Evolutionary conservation across 2,113 vertebrate genomes (phyloP), one percentile per base, ranked within the genome.

Genomic region (Phalacrocorax aristotelis): DNA sequence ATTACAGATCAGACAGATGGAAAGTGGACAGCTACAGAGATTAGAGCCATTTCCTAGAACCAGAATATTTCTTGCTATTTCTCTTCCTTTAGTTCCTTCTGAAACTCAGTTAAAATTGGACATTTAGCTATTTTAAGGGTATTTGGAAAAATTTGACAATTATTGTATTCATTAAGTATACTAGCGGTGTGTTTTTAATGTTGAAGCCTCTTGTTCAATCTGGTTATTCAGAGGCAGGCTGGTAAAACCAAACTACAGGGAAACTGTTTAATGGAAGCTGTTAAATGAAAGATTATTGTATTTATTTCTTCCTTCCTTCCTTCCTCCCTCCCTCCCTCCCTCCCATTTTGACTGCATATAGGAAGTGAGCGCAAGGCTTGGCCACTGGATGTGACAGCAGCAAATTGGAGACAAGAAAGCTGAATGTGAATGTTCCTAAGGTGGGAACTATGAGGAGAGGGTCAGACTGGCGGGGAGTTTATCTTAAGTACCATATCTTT

Each of bases 401-500:
- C n/a, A 84, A 78, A 92, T 5, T 36, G 46, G n/a, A 64, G 48
- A 83, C 72, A 46, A 74, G 30, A 82, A 83, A 74, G 32, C n/a
- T 87, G 58, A 85, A 87, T 60, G 32, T 60, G 34, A 68, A 69
- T 70, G 27, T 96, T 87, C 6, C 0, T 69, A 76, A 96, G 22
- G 42, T 4, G 6, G 44, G 52, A 93, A 96, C 68, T 44, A 71
- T 22, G 48, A 92, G 44, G 55, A 95, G 66, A 87, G 78, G 79
- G 77, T 93, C 70, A 89, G 57, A 61, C 40, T 62, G 30, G 46
- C 88, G 83, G 38, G 25, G 36, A 91, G 76, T 94, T 95, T 93
- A 91, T 94, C 92, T 92, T 94, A 93, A 97, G 86, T 71, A 88
- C 44, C 26, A 81, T 26, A 40, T 91, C 95, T 96, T 93, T 94